Evolutionary conservation across 2,888 invertebrate species (phyloP), one percentile per base, ranked within the genome.

Genomic region (Pherbina coryleti): DNA sequence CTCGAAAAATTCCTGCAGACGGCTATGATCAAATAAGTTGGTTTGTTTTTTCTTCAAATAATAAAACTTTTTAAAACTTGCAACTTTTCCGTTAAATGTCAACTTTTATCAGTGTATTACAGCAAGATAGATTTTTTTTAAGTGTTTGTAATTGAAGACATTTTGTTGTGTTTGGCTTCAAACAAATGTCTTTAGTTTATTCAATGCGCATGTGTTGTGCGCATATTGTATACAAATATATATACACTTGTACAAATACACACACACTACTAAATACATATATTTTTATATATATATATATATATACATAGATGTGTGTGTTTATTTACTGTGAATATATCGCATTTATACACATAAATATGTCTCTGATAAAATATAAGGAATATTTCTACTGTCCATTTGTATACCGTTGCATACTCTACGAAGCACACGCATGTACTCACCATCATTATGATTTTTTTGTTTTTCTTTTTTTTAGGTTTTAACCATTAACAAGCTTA

Each of bases 151-250:
- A 71, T 31, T 71, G 71, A 71, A 71, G 71, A 71, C 53, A 71
- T 71, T 71, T 71, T 71, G 71, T 55, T 71, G 34, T 53, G 71
- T 55, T 66, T 53, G 31, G n/a, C 71, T 71, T 22, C 71, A 55
- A 34, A 55, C n/a, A 49, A 66, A 55, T n/a, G 55, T 71, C 55
- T 67, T 67, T 25, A 7, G 57, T 34, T 22, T 60, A n/a, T 34
- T 67, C 19, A 60, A 67, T 53, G 71, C 71, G 55, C 55, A 67
- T 53, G 71, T 28, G 55, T 62, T 60, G 62, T 72, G 19, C 19
- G 34, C 2, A 71, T 31, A 62, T 19, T 31, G 37, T 14, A 28
- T 69, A 22, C 17, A 60, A 7, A 37, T 25, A n/a, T 75, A 67
- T 44, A 67, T 44, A 60, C 49, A n/a, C 57, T 37, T 44, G 28